phyloP scores from a whole-genome alignment of 2,113 vertebrate species.

The Megaceryle maxima region DNA sequence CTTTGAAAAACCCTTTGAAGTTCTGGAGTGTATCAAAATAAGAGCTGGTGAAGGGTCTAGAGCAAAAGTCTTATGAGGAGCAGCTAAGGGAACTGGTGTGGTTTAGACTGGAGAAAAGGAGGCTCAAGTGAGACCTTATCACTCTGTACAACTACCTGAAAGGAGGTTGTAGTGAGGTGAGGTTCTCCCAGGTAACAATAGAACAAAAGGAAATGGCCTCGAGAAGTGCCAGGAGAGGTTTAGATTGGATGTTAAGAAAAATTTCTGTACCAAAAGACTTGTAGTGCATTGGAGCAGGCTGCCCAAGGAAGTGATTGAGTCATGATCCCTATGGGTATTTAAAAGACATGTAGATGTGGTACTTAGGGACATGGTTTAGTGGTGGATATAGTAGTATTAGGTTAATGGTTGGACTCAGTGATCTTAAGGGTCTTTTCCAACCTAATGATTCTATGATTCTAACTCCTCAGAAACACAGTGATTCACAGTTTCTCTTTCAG shows the following conservation, averaged over 20 bases:
- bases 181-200: not conserved
- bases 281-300: not conserved
- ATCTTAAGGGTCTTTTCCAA: not conserved
- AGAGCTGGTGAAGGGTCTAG: not conserved
- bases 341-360: fast-evolving
- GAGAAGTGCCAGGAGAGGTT: not conserved
- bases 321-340: not conserved
- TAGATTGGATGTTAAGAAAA: not conserved
- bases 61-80: not conserved
- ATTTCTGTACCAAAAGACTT: not conserved
- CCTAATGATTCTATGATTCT: not conserved
- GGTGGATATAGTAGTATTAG: not conserved
- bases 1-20: not conserved
- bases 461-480: not conserved
- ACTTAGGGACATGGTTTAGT: not conserved
- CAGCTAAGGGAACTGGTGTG: not conserved
- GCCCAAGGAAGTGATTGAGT: not conserved
- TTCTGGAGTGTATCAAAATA: not conserved
- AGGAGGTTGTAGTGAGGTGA: fast-evolving
- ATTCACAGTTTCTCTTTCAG: not conserved
- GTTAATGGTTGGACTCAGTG: not conserved
- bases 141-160: not conserved
- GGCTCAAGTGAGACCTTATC: not conserved
- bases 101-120: not conserved
- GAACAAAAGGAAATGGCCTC: not conserved